Evolutionary conservation across 2,797 vertebrate genomes (phyloP), one percentile per base, ranked within the genome.

Genomic region (Diceros bicornis): DNA sequence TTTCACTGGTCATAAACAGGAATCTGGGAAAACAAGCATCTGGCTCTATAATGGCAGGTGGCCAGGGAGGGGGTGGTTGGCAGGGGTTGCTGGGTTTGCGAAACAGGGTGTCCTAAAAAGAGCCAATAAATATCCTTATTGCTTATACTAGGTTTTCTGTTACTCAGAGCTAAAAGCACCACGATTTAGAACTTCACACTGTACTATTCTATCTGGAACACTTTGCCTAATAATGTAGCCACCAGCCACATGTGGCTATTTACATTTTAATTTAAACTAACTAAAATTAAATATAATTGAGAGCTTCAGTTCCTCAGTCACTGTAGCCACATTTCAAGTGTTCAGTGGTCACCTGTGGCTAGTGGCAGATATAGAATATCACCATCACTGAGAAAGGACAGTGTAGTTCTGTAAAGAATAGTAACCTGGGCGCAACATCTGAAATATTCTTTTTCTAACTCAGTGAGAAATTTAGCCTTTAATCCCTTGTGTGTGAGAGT

Each of bases 241-340:
- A 37, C 41, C 41, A 85, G 25, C 29, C 66, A 71, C 13, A 62
- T 68, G 64, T 13, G 75, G 21, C 81, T 55, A 72, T 27, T 84
- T 27, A 91, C 37, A 89, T 78, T 66, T 50, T 66, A 75, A 83
- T n/a, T 87, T 82, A 61, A 91, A 83, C n/a, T 29, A 27, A 62
- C 68, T 74, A 89, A 89, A 62, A 74, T 20, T 64, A 57, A 93
- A 66, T 59, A 61, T 8, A 64, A 18, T 55, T 52, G 50, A 91
- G 83, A 86, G 50, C 41, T 47, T 89, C 29, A 57, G 14, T 52
- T 91, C 47, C 66, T 57, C 57, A 72, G 55, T 68, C 64, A 55
- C 14, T 52, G 4, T 25, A 17, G 5, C 64, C 66, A 71, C 66
- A 57, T 59, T 57, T 69, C 34, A 41, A 71, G 66, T 32, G 34